Evolutionary conservation across 2,113 vertebrate species (phyloP).

Genomic region (Phalacrocorax carbo): DNA sequence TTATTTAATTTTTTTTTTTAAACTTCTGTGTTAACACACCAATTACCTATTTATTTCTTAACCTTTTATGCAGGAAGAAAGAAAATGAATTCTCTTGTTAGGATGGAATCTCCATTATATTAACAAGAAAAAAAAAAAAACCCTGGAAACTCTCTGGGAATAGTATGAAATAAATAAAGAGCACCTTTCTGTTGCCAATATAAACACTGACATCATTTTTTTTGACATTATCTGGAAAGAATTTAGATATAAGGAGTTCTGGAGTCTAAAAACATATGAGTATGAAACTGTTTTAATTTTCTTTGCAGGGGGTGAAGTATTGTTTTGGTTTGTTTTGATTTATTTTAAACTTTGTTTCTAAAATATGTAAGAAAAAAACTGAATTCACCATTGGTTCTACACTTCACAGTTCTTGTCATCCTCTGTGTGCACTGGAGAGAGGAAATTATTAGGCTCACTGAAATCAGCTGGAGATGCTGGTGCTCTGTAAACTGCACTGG

Average conservation of each 20-base stretch:
- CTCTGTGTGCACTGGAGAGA: neutral
- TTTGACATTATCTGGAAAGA: conserved; percentile 82
- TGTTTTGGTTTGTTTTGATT: conserved; percentile 56
- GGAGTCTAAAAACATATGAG: conserved; percentile 70
- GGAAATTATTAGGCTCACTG: neutral
- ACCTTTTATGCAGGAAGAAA: conserved; percentile 10
- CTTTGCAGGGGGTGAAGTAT: conserved; percentile 56
- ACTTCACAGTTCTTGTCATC: neutral
- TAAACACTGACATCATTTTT: conserved; percentile 81
- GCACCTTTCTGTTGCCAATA: conserved; percentile 72
- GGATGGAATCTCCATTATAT: conserved; percentile 23
- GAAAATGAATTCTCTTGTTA: neutral
- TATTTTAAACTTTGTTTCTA: neutral
- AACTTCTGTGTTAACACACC: neutral
- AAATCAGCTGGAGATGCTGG: neutral
- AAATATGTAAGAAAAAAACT: conserved; percentile 1
- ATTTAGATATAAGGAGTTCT: conserved; percentile 78
- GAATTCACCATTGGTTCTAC: neutral
- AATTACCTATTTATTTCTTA: conserved; percentile 41
- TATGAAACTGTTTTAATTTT: conserved; percentile 63
- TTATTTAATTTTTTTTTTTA: neutral
- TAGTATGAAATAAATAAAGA: conserved; percentile 78
- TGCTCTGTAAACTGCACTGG: neutral
- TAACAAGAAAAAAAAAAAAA: conserved; percentile 32
- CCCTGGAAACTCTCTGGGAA: conserved; percentile 77